phyloP scores from a whole-genome alignment of 2,797 vertebrate species.

The Fistularia commersonii region DNA sequence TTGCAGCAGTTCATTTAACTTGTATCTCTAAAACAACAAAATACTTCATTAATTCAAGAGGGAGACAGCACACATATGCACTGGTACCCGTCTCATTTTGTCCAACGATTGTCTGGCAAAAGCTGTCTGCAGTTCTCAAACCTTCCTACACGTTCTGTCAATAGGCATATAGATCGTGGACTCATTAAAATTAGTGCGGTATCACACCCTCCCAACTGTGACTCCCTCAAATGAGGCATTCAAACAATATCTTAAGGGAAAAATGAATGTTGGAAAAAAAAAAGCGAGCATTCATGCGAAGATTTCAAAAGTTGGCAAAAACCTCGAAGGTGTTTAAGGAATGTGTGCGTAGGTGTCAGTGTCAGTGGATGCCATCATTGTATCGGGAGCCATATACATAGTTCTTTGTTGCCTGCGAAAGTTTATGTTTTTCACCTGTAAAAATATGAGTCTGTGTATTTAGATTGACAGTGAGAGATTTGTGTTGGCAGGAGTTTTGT shows the following conservation, averaged over 20 bases:
- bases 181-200: background rate
- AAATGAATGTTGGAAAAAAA: background rate
- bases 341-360: no score
- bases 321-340: no score
- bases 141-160: slow-evolving; percentile 1
- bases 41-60: background rate
- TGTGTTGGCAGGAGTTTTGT: background rate
- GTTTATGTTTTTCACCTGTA: slow-evolving; percentile 3
- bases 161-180: no score
- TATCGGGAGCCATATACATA: no score
- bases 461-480: slow-evolving; percentile 6
- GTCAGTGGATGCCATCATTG: no score
- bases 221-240: background rate
- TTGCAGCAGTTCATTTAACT: slow-evolving; percentile 2
- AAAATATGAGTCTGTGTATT: background rate
- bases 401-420: background rate
- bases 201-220: background rate
- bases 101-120: slow-evolving; percentile 6
- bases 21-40: background rate
- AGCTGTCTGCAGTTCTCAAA: slow-evolving; percentile 11
- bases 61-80: background rate
- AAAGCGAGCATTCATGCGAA: background rate
- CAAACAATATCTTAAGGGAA: background rate
- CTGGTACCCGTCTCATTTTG: slow-evolving; percentile 4
- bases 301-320: no score